A percentile compares a stretch with the other conserved stretches of the same genome.
Conservation (phyloP, 2,113 vertebrate genomes). For the Pleuronectes platessa region DNA sequence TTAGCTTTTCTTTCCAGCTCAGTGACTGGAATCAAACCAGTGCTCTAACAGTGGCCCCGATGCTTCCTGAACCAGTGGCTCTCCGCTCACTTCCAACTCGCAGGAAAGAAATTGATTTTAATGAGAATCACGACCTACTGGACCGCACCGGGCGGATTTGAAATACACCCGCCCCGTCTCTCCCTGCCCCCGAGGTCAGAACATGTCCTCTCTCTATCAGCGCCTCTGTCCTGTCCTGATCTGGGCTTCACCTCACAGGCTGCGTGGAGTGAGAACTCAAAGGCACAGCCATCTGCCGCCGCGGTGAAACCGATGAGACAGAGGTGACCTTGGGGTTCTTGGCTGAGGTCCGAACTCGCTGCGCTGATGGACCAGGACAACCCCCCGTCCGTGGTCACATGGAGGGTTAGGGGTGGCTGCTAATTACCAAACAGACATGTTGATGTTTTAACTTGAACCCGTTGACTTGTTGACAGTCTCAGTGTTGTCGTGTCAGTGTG, state of each 20-base stretch:
- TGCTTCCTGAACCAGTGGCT: conserved; percentile 36
- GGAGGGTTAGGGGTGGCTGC: conserved; percentile 1
- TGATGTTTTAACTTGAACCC: not conserved
- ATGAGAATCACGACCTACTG: conserved; percentile 50
- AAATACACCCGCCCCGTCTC: not conserved
- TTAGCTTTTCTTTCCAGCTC: conserved; percentile 54
- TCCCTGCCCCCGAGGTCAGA: not conserved
- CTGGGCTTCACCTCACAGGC: conserved; percentile 4
- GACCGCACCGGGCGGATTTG: conserved; percentile 4
- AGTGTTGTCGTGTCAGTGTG: too few species aligned
- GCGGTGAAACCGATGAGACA: conserved; percentile 52
- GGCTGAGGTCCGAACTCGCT: conserved; percentile 27
- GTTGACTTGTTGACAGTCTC: conserved; percentile 6
- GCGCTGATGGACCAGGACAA: conserved; percentile 29
- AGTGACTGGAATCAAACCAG: conserved; percentile 53
- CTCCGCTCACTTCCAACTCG: conserved; percentile 23
- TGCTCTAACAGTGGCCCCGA: conserved; percentile 28
- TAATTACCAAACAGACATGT: conserved; percentile 52
- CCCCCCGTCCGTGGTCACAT: conserved; percentile 16
- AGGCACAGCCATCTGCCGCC: conserved; percentile 60
- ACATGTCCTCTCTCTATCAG: conserved; percentile 22
- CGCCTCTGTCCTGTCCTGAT: conserved; percentile 1
- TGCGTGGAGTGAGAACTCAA: conserved; percentile 17
- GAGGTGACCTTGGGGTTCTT: conserved; percentile 53
- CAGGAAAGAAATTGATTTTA: conserved; percentile 60